A percentile compares a stretch with the other conserved stretches of the same genome.
Evolutionary conservation across 2,113 vertebrate genomes (phyloP).

Genomic region (Peromyscus leucopus): DNA sequence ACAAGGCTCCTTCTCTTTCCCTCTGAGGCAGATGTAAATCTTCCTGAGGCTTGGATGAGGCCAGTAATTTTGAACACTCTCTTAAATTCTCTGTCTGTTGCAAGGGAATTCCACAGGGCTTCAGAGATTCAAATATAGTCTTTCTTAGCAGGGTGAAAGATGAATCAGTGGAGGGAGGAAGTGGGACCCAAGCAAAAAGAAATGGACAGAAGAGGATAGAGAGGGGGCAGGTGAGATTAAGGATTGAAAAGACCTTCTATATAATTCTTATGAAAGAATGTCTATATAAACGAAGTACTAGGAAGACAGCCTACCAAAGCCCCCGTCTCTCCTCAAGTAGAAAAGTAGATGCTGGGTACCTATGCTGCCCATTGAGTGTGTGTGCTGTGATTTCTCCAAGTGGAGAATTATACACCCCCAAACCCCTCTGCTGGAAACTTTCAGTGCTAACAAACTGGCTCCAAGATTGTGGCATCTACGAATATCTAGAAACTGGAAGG

Average conservation of each 20-base stretch:
- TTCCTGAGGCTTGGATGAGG: not conserved
- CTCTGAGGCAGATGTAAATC: constrained; percentile 10
- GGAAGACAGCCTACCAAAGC: not conserved
- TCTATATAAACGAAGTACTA: constrained; percentile 1
- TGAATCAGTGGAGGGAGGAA: not conserved
- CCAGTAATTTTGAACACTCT: not conserved
- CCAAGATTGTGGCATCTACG: not conserved
- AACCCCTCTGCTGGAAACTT: constrained; percentile 46
- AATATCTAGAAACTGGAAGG: not conserved
- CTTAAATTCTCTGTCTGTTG: constrained; percentile 34
- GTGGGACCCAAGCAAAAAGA: not conserved
- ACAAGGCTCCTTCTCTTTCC: not conserved
- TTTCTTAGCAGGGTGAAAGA: not conserved
- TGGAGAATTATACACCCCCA: not conserved
- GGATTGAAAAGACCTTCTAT: not conserved
- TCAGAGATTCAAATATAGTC: constrained; percentile 39
- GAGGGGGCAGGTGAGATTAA: not conserved
- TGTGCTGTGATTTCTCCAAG: not conserved
- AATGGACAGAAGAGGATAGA: not conserved
- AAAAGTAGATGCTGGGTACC: not conserved
- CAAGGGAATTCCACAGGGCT: constrained; percentile 42
- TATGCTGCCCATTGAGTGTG: not conserved
- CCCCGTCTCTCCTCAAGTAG: not conserved
- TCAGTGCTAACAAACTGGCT: constrained; percentile 18
- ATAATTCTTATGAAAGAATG: not conserved